These are phyloP conservation scores for Metalampra italica DNA, from an alignment of 2,888 invertebrate species.

Conservation along the genomic window DNA sequence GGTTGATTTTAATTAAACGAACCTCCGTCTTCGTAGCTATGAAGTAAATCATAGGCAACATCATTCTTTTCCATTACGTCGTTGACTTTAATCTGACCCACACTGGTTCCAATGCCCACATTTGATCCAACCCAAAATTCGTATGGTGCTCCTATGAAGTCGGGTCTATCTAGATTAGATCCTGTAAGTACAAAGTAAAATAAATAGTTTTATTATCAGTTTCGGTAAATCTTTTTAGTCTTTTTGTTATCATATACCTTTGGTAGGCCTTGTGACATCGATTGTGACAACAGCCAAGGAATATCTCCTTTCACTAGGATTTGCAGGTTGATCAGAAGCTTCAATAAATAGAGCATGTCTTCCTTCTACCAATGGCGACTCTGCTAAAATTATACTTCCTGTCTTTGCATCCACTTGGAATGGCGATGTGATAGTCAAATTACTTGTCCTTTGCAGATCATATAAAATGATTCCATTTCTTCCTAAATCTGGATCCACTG, in stretches of 20 bases:
- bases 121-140: constrained; percentile 95
- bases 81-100: constrained; percentile 89
- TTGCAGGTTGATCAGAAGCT: constrained; percentile 89
- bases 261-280: constrained; percentile 80
- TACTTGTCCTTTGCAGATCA: constrained; percentile 83
- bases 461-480: constrained; percentile 85
- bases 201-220: neutral
- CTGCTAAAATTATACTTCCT: constrained; percentile 83
- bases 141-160: constrained; percentile 91
- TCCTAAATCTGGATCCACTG: constrained; percentile 89
- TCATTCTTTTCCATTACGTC: constrained; percentile 83
- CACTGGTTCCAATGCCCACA: constrained; percentile 89
- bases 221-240: neutral
- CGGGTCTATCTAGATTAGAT: constrained; percentile 79
- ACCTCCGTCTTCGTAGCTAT: constrained; percentile 92
- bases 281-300: constrained; percentile 92
- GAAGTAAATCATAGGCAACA: constrained; percentile 87
- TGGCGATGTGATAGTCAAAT: constrained; percentile 81
- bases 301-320: constrained; percentile 89
- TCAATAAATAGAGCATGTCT: constrained; percentile 90
- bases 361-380: constrained; percentile 82
- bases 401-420: constrained; percentile 85
- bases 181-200: constrained; percentile 45
- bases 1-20: constrained; percentile 12
- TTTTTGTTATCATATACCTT: constrained; percentile 44